Evolutionary conservation across 2,113 vertebrate species (phyloP), one percentile per base, ranked within the genome.

Genomic region (Chaenocephalus aceratus): DNA sequence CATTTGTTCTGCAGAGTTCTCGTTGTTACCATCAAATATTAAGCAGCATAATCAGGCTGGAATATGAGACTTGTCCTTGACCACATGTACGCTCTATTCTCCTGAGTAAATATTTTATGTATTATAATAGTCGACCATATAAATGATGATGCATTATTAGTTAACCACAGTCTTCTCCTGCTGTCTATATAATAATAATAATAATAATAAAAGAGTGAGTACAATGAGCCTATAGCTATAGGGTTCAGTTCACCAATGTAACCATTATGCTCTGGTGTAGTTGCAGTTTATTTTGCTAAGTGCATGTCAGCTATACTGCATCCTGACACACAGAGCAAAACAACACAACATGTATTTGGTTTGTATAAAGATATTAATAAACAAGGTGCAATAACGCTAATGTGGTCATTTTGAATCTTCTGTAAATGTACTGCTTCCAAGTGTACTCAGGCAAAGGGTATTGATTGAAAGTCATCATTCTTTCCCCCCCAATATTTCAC

Each of bases 71-170:
- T 59, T 58, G 12, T 21, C 11, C 68, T 61, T 75, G 75, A 51
- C 54, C 68, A 68, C 21, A 13, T 49, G 13, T 18, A 44, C 45
- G 30, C 48, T 53, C 9, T 48, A 72, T 80, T 69, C 65, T 83
- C 26, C 53, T 59, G 68, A 69, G 53, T 75, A 45, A 72, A 62
- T 21, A 45, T 70, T 82, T 76, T 53, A 78, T 80, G 74, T 13
- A 70, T 77, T 69, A 80, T 41, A 77, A 68, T 36, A 13, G 30
- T 52, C 41, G 67, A 74, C 57, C 36, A 46, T 46, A 63, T 51
- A 61, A 60, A 80, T 80, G 61, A 64, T 77, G 78, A 30, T 36
- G 80, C n/a, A 61, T 79, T 80, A 63, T 79, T 34, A 75, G 53
- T 70, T 56, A 78, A 66, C 71, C 62, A 57, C 62, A 78, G 1